A percentile compares a stretch with the other conserved stretches of the same genome.
phyloP scores from a whole-genome alignment of 2,888 invertebrate species.

The Luperina nickerlii region DNA sequence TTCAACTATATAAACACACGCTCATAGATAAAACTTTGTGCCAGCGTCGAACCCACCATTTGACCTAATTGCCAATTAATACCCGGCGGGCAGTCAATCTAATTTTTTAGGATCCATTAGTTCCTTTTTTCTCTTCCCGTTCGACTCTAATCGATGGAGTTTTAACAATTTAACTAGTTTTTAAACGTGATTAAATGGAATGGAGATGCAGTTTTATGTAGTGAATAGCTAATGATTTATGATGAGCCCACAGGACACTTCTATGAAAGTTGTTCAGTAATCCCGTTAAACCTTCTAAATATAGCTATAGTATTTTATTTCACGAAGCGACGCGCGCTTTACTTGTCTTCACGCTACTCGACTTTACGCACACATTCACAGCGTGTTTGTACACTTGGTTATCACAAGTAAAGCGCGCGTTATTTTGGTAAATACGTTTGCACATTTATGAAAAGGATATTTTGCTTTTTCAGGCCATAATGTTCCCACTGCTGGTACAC shows the following conservation, averaged over 20 bases:
- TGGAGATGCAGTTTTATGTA: slow-evolving; percentile 4
- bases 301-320: too few relatives aligned
- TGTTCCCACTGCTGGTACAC: not conserved
- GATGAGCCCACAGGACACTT: too few relatives aligned
- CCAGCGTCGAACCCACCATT: slow-evolving; percentile 58
- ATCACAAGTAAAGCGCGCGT: too few relatives aligned
- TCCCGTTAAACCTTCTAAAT: too few relatives aligned
- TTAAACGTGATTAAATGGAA: slow-evolving; percentile 33
- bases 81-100: slow-evolving; percentile 69
- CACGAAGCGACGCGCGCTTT: too few relatives aligned
- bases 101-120: slow-evolving; percentile 72
- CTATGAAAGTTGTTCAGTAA: too few relatives aligned
- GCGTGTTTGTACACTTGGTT: too few relatives aligned
- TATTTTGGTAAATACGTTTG: not conserved
- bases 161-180: slow-evolving; percentile 63
- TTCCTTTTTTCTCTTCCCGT: slow-evolving; percentile 54
- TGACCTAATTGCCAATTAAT: slow-evolving; percentile 78
- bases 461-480: not conserved
- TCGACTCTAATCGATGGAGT: slow-evolving; percentile 63
- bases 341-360: too few relatives aligned
- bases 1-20: slow-evolving; percentile 31
- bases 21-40: slow-evolving; percentile 47
- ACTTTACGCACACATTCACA: too few relatives aligned
- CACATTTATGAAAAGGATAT: not conserved
- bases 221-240: not conserved